Base-by-base conservation (phyloP, 2,797 vertebrate genomes). In the Pangasius sanitwongsei region DNA sequence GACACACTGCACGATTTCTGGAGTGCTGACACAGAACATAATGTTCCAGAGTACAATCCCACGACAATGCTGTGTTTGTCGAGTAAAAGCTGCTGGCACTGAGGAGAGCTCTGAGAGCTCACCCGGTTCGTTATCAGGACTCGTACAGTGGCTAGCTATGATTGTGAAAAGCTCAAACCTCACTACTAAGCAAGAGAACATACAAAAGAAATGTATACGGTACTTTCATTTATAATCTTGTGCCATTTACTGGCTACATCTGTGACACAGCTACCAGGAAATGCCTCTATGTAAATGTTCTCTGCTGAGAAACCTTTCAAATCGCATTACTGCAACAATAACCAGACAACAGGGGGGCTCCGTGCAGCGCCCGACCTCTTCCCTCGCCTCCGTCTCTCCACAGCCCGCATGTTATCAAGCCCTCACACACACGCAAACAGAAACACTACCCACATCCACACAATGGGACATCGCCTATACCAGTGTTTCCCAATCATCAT, bases 401-500 rank as follows among this genome's bases (percentile, higher is more conserved):
- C 34, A 65, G 50, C 84, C 57, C 31, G 25, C 77, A 86, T 53
- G 18, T 75, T 82, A 83, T 86, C 88, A 88, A 55, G 63, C 80
- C 86, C 25, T 59, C 59, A 87, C 88, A 67, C 48, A 81, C 82
- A 89, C 34, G 15, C 78, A 77, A 82, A 77, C 69, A 81, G 37
- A 77, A 82, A 87, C 59, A 80, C 75, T 15, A 72, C 31, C 37
- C 61, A 25, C 28, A 41, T 48, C 20, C 67, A 25, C 44, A 87
- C 89, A 89, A 83, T 63, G 50, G 61, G 12, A 83, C 72, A 48
- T 57, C 34, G 6, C 41, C 53, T 41, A 20, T 15, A 9, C 55
- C 55, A 48, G 37, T 20, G 57, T 65, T 86, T 86, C 69, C 70
- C 72, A 86, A 63, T 86, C 85, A 86, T 86, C 72, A 61, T 3